These are phyloP conservation scores for Euura saliciscinereae DNA, from an alignment of 1,140 invertebrate genomes.

Conservation along the genomic window DNA sequence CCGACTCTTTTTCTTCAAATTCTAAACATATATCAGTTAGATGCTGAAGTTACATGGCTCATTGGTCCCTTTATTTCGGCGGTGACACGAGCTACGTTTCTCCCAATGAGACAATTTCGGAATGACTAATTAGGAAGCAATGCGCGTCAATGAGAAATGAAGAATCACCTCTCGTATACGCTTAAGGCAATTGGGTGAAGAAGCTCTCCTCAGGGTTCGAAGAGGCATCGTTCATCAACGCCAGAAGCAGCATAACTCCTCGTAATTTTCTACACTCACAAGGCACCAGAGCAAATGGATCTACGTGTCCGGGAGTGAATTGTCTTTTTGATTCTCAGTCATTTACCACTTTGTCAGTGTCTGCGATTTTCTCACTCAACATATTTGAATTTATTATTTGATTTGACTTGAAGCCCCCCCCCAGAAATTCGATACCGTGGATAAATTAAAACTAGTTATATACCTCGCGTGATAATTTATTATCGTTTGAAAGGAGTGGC, in stretches of 20 bases:
- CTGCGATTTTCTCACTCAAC: neutral
- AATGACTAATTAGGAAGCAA: constrained; percentile 4
- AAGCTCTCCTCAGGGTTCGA: neutral
- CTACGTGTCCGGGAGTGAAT: neutral
- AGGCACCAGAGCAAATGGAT: neutral
- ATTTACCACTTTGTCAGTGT: constrained; percentile 5
- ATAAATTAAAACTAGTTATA: too few species aligned
- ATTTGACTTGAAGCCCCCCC: too few species aligned
- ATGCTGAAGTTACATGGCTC: neutral
- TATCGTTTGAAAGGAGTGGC: neutral
- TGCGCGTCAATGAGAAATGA: neutral
- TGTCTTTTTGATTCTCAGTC: constrained; percentile 2
- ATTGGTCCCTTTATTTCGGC: neutral
- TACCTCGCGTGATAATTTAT: too few species aligned
- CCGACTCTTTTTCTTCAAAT: neutral
- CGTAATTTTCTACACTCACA: neutral
- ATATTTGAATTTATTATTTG: neutral
- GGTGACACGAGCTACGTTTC: neutral
- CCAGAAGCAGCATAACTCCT: neutral
- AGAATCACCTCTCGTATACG: neutral
- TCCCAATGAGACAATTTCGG: neutral
- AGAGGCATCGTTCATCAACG: neutral
- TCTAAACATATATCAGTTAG: neutral
- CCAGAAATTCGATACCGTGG: too few species aligned
- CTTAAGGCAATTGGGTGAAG: neutral